Percentiles rank a stretch among this genome's conserved stretches.
phyloP scores from a whole-genome alignment of 2,888 invertebrate species.

The Baronia brevicornis region DNA sequence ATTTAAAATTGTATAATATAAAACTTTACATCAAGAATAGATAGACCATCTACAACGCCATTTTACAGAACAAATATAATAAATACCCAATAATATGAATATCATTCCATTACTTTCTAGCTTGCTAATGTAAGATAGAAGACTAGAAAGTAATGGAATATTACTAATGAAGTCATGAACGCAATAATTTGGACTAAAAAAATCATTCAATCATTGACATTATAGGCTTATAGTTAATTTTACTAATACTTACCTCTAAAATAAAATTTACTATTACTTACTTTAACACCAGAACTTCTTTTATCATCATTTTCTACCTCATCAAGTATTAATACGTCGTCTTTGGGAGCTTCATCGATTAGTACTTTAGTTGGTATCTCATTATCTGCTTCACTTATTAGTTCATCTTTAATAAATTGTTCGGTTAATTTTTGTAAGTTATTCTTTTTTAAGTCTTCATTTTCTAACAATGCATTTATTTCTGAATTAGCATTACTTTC shows the following conservation, averaged over 20 bases:
- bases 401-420: conserved; percentile 45
- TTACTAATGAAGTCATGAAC: too few relatives aligned
- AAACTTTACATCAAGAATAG: too few relatives aligned
- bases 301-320: conserved; percentile 40
- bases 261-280: conserved; percentile 27
- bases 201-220: too few relatives aligned
- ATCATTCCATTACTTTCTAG: too few relatives aligned
- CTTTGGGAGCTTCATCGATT: conserved; percentile 53
- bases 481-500: conserved; percentile 20
- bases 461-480: conserved; percentile 31
- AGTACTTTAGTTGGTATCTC: conserved; percentile 49
- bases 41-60: too few relatives aligned
- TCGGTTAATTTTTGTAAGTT: conserved; percentile 36
- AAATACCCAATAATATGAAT: too few relatives aligned
- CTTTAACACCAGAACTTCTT: conserved; percentile 60
- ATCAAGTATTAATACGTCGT: conserved; percentile 27
- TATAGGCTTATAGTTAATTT: too few relatives aligned
- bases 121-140: too few relatives aligned
- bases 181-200: too few relatives aligned
- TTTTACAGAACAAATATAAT: too few relatives aligned
- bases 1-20: too few relatives aligned
- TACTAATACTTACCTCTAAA: not conserved
- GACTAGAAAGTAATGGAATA: too few relatives aligned
- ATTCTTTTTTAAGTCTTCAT: conserved; percentile 28
- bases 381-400: conserved; percentile 29